phyloP scores from a whole-genome alignment of 1,140 invertebrate genomes.

The Leptoteleia sp. region DNA sequence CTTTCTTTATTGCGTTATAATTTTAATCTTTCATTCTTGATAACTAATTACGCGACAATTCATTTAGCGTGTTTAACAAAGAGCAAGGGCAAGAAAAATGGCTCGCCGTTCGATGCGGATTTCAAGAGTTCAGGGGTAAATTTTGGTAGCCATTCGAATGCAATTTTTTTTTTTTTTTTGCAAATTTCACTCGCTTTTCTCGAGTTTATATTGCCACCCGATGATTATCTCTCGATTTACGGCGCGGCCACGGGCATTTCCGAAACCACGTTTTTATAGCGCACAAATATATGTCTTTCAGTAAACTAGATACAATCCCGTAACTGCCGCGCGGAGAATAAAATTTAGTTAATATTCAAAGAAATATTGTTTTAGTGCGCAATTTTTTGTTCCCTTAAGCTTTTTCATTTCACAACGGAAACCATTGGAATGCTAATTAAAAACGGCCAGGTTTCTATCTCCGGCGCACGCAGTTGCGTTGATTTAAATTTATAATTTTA shows the following conservation, averaged over 20 bases:
- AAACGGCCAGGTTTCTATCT: no score
- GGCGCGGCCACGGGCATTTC: conserved; percentile 37
- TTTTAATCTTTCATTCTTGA: no score
- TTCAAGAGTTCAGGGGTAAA: no score
- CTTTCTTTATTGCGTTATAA: no score
- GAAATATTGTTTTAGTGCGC: conserved; percentile 19
- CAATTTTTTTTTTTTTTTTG: no score
- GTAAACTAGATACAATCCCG: conserved; percentile 42
- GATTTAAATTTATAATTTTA: conserved; percentile 16
- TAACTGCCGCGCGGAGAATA: conserved; percentile 20
- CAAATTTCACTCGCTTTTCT: conserved; percentile 52
- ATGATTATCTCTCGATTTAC: conserved; percentile 59
- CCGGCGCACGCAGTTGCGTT: no score
- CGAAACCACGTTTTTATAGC: conserved; percentile 58
- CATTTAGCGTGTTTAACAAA: no score
- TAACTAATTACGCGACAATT: no score
- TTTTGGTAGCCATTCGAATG: no score
- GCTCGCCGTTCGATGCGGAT: no score
- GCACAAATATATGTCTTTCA: conserved; percentile 39
- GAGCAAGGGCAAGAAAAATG: no score
- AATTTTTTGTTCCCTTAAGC: conserved; percentile 5
- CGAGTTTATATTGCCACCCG: conserved; percentile 44
- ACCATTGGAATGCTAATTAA: conserved; percentile 23
- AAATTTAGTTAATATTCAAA: conserved; percentile 36
- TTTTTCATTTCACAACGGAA: conserved; percentile 2